A percentile compares a stretch with the other conserved stretches of the same genome.
phyloP scores from a whole-genome alignment of 2,113 vertebrate genomes.

The Onychostruthus taczanowskii region DNA sequence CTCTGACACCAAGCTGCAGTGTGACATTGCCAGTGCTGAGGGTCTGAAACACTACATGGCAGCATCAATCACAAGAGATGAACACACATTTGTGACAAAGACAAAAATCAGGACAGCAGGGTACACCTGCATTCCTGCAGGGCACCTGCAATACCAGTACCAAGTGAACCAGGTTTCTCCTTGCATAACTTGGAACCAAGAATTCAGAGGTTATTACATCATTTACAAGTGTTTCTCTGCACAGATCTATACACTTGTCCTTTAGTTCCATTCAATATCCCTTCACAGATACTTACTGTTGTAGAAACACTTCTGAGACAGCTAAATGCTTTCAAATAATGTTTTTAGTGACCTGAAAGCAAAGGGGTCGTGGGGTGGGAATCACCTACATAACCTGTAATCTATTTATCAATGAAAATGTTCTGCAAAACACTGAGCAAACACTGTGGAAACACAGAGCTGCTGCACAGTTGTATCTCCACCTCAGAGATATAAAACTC shows the following conservation, averaged over 20 bases:
- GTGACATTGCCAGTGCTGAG: not conserved
- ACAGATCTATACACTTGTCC: not conserved
- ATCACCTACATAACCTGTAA: not conserved
- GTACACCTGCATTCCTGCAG: not conserved
- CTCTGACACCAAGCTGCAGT: not conserved
- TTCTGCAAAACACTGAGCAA: not conserved
- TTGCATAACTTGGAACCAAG: not conserved
- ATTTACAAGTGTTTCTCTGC: not conserved
- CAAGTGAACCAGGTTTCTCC: not conserved
- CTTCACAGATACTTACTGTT: not conserved
- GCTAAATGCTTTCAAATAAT: not conserved
- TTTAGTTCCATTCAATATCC: not conserved
- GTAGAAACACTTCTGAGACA: not conserved
- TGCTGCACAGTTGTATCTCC: not conserved
- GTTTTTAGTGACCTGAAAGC: not conserved
- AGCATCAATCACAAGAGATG: not conserved
- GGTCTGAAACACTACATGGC: not conserved
- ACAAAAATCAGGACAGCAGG: not conserved
- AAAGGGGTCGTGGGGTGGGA: not conserved
- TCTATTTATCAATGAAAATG: accelerated
- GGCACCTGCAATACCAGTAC: not conserved
- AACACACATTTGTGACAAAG: not conserved
- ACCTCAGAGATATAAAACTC: not conserved
- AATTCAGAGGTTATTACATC: not conserved
- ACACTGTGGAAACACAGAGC: accelerated